Evolutionary conservation across 1,140 invertebrate species (phyloP).

Genomic region (Bombus breviceps): DNA sequence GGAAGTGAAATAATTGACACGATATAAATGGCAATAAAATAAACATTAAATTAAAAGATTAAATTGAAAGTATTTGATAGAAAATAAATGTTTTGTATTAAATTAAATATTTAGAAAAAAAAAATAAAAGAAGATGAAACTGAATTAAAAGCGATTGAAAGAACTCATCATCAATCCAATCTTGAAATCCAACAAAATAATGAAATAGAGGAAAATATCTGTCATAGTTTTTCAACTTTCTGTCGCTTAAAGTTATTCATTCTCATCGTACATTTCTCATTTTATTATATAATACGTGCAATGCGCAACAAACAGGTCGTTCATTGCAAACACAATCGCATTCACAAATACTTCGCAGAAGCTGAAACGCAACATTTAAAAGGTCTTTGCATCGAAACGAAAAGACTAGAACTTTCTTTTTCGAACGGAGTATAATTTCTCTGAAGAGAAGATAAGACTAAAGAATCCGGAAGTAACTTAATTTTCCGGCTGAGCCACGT

Average conservation of each 20-base stretch:
- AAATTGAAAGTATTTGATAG: neutral
- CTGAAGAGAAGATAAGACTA: constrained; percentile 33
- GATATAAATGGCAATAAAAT: neutral
- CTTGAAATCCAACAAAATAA: no score
- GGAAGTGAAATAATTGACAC: neutral
- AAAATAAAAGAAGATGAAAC: neutral
- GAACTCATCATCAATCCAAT: no score
- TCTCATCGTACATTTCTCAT: no score
- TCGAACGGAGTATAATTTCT: constrained; percentile 43
- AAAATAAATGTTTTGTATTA: neutral
- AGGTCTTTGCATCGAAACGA: constrained; percentile 3
- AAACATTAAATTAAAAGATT: neutral
- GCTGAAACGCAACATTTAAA: constrained; percentile 10
- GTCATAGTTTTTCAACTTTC: no score
- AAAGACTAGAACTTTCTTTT: constrained; percentile 32
- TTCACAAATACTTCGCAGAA: neutral
- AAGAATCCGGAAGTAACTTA: constrained; percentile 7
- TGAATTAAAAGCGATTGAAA: neutral
- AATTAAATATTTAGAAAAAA: neutral
- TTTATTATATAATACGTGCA: no score
- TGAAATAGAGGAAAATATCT: no score
- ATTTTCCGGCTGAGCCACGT: neutral
- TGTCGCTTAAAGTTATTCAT: no score
- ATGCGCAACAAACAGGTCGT: no score
- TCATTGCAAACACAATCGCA: neutral